Conservation (phyloP, 2,888 invertebrate species). For the Minunthozetes semirufus region DNA sequence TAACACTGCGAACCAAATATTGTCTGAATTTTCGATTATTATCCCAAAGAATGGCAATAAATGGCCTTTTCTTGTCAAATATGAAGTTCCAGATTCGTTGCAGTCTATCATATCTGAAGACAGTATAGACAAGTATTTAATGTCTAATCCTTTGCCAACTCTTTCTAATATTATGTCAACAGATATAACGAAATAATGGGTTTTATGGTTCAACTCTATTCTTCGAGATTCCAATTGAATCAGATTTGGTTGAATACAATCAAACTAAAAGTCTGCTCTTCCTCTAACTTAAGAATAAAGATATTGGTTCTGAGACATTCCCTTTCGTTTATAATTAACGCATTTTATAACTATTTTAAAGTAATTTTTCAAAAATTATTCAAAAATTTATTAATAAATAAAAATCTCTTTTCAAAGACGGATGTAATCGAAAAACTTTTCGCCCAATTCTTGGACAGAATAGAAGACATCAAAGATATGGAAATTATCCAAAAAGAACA, state of each 20-base stretch:
- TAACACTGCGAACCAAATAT: neutral
- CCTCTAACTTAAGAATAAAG: neutral
- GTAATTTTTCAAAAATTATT: neutral
- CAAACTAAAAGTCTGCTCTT: neutral
- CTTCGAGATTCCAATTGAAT: neutral
- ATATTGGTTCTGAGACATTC: neutral
- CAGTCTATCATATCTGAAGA: neutral
- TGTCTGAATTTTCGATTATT: neutral
- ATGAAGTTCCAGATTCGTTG: neutral
- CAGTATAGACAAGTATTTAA: neutral
- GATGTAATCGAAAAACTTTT: constrained; percentile 6
- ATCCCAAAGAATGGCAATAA: neutral
- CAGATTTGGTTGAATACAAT: constrained; percentile 11
- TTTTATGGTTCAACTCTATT: neutral
- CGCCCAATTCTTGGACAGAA: neutral
- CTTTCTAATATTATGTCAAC: neutral
- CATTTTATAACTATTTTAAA: neutral
- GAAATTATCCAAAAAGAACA: constrained; percentile 9
- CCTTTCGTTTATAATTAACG: neutral
- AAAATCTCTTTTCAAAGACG: neutral
- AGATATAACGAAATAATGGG: constrained; percentile 7
- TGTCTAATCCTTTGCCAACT: too few species aligned
- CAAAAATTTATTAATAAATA: neutral
- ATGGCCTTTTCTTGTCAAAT: neutral
- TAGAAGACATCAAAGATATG: neutral